phyloP scores from a whole-genome alignment of 2,797 vertebrate genomes.

The Pygocentrus nattereri region DNA sequence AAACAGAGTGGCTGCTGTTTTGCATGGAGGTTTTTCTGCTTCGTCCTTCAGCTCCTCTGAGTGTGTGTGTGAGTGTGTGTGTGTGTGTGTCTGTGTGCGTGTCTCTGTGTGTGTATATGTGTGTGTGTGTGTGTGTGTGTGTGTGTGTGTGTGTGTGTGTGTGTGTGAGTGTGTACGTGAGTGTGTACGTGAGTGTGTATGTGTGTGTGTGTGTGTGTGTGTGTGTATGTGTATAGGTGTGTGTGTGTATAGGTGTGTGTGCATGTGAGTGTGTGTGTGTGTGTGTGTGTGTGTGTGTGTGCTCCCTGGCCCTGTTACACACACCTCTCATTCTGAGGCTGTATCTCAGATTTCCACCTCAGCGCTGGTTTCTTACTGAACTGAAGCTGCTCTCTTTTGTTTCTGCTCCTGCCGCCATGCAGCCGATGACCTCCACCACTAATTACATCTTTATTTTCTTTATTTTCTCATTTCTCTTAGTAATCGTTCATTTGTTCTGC shows the following conservation, averaged over 20 bases:
- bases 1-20: slow-evolving; percentile 79
- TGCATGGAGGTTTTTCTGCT: slow-evolving; percentile 77
- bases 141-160: no score
- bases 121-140: no score
- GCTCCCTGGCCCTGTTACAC: not conserved
- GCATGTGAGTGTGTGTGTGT: no score
- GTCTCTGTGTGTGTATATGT: not conserved
- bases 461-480: not conserved
- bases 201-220: no score
- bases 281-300: no score
- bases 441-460: not conserved
- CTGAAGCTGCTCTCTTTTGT: not conserved
- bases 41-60: slow-evolving; percentile 76
- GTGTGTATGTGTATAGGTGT: slow-evolving; percentile 4
- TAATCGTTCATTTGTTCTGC: not conserved
- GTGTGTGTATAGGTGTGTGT: no score
- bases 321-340: not conserved
- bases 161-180: slow-evolving; percentile 3
- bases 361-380: not conserved
- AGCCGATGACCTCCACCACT: not conserved
- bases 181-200: no score
- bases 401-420: no score
- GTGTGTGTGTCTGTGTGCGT: not conserved
- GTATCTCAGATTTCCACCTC: not conserved
- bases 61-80: slow-evolving; percentile 1